A percentile compares a stretch with the other conserved stretches of the same genome.
Conservation (phyloP, 2,797 vertebrate genomes). For the Bufotes viridis region DNA sequence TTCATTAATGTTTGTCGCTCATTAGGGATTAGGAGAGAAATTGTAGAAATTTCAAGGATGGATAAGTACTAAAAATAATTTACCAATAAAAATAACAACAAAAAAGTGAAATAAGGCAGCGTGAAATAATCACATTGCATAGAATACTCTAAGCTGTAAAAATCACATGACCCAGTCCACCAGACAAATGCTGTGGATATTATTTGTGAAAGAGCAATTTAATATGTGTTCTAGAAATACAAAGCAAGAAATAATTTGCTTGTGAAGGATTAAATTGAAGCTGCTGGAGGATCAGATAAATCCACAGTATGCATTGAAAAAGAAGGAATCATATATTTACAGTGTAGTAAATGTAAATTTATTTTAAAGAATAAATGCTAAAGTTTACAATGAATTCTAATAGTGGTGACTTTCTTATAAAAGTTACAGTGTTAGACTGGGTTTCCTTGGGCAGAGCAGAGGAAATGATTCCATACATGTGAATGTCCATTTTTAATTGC, state of each 20-base stretch:
- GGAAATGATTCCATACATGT: background rate
- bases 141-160: background rate
- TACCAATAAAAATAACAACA: conserved; percentile 17
- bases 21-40: background rate
- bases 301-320: conserved; percentile 12
- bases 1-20: conserved; percentile 20
- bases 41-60: conserved; percentile 25
- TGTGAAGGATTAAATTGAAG: conserved; percentile 53
- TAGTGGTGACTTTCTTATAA: background rate
- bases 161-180: conserved; percentile 28
- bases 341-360: conserved; percentile 25
- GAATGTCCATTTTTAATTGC: background rate
- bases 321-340: conserved; percentile 15
- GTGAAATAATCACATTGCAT: conserved; percentile 34
- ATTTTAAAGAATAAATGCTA: background rate
- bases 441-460: background rate
- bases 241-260: conserved; percentile 52
- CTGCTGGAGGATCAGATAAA: conserved; percentile 52
- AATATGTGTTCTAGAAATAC: conserved; percentile 49
- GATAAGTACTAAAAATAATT: conserved; percentile 26
- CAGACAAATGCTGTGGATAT: conserved; percentile 51
- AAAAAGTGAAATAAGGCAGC: conserved; percentile 17
- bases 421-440: background rate
- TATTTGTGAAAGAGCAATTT: conserved; percentile 52
- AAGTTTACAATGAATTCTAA: background rate